These are phyloP conservation scores for Whitmania pigra DNA, from an alignment of 1,140 invertebrate species.

Conservation along the genomic window DNA sequence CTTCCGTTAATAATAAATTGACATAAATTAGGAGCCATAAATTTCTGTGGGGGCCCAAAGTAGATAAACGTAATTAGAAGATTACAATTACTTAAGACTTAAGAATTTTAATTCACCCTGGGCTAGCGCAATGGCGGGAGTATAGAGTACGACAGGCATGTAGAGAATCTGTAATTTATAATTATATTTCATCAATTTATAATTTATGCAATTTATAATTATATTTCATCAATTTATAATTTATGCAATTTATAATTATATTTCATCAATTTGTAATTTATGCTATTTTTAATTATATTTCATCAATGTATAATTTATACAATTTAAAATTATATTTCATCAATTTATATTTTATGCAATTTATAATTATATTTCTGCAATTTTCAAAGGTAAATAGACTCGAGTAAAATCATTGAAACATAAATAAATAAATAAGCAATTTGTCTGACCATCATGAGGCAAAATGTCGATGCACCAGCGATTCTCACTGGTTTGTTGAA, in stretches of 20 bases:
- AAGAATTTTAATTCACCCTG: slow-evolving; percentile 28
- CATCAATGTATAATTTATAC: too few species aligned
- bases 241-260: too few species aligned
- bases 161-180: slow-evolving; percentile 31
- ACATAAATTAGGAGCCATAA: not conserved
- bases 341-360: too few species aligned
- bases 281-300: too few species aligned
- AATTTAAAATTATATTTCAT: too few species aligned
- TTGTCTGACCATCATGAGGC: slow-evolving; percentile 41
- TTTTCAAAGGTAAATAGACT: not conserved
- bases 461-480: slow-evolving; percentile 27
- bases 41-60: not conserved
- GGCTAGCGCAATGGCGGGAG: slow-evolving; percentile 34
- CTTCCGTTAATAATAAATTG: too few species aligned
- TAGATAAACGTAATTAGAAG: not conserved
- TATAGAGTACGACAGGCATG: slow-evolving; percentile 36
- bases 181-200: not conserved
- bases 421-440: too few species aligned
- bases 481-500: slow-evolving; percentile 27
- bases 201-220: not conserved
- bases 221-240: too few species aligned
- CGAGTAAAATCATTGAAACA: not conserved
- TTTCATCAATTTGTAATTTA: too few species aligned
- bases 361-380: too few species aligned
- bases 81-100: too few species aligned